Conservation (phyloP, 2,113 vertebrate genomes). For the Pyrgilauda ruficollis region DNA sequence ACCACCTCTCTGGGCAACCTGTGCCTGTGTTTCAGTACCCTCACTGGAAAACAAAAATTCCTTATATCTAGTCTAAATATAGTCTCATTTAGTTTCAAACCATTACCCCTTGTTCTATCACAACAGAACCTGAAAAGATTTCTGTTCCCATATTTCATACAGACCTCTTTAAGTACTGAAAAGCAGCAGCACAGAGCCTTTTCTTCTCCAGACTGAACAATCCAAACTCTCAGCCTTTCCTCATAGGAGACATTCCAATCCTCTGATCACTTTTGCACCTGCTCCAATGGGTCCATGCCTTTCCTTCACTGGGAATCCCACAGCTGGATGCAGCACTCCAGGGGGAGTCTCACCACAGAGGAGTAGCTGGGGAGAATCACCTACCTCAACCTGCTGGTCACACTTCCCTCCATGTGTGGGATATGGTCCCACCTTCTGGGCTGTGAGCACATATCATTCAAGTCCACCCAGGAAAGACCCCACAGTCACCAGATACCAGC, state of each 20-base stretch:
- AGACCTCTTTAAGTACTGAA: neutral
- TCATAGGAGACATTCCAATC: fast-evolving
- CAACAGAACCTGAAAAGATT: neutral
- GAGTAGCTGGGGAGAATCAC: neutral
- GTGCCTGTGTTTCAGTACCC: fast-evolving
- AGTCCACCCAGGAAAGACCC: neutral
- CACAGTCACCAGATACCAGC: neutral
- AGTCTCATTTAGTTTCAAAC: neutral
- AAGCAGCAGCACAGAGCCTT: neutral
- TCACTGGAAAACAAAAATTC: fast-evolving
- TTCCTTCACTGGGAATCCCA: neutral
- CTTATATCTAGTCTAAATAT: neutral
- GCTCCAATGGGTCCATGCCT: fast-evolving
- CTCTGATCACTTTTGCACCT: neutral
- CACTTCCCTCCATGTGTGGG: fast-evolving
- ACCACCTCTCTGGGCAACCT: neutral
- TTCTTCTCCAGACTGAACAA: neutral
- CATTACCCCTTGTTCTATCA: neutral
- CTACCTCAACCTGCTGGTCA: fast-evolving
- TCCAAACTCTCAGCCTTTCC: neutral
- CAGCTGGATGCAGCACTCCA: neutral
- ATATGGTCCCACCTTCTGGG: fast-evolving
- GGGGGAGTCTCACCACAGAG: neutral
- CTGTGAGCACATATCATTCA: fast-evolving
- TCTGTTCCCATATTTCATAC: neutral